Percentiles rank a stretch among this genome's conserved stretches.
Evolutionary conservation across 2,888 invertebrate species (phyloP).

Genomic region (Drosophila borborema): DNA sequence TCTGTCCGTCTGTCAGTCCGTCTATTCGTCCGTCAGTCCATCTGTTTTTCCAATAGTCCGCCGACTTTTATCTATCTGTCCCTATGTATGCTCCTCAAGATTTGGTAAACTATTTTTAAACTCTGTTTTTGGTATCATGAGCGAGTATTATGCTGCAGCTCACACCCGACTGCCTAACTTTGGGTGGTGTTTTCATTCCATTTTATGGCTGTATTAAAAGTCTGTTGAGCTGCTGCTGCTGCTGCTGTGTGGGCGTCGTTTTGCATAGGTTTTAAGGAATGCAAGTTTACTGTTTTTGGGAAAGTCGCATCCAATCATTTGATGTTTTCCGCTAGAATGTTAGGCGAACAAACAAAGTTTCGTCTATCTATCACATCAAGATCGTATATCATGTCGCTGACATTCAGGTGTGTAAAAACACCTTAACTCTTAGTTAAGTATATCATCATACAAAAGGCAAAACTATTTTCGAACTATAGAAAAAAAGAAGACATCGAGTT

Average conservation of each 20-base stretch:
- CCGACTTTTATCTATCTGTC: no score
- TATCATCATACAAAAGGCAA: not conserved
- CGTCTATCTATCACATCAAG: conserved; percentile 22
- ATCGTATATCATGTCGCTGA: conserved; percentile 28
- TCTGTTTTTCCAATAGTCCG: not conserved
- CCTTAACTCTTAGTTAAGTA: not conserved
- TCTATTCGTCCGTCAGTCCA: not conserved
- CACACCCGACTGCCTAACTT: not conserved
- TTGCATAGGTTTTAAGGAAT: conserved; percentile 55
- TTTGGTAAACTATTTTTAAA: not conserved
- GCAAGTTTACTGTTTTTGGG: conserved; percentile 30
- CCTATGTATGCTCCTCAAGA: no score
- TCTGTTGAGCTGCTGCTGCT: conserved; percentile 3
- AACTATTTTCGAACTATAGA: not conserved
- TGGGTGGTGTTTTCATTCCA: conserved; percentile 1
- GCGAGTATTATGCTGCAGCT: not conserved
- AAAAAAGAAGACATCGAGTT: not conserved
- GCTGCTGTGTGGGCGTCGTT: conserved; percentile 56
- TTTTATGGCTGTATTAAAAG: conserved; percentile 42
- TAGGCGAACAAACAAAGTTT: conserved; percentile 1
- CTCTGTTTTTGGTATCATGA: no score
- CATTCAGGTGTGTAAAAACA: conserved; percentile 2
- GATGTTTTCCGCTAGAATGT: conserved; percentile 37
- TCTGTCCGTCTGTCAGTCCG: not conserved
- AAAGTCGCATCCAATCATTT: conserved; percentile 20